These are phyloP conservation scores for Lamellibrachia satsuma DNA, from an alignment of 2,888 invertebrate genomes.

Conservation along the genomic window DNA sequence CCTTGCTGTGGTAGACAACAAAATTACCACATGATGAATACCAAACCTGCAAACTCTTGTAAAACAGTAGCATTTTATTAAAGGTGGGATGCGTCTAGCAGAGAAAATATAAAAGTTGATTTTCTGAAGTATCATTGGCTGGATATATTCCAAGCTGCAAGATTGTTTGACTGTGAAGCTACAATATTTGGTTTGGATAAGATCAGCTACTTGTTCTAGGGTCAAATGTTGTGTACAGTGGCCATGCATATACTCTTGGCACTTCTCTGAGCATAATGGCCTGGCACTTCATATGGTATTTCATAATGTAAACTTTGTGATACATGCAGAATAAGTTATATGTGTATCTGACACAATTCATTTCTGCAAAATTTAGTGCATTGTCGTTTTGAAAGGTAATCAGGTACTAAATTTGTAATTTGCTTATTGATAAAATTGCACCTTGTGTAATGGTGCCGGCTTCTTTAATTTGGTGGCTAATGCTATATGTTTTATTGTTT, in stretches of 20 bases:
- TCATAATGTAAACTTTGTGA: conserved; percentile 13
- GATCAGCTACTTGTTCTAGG: background rate
- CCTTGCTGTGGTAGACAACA: background rate
- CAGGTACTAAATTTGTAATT: background rate
- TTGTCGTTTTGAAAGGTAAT: background rate
- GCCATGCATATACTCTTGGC: background rate
- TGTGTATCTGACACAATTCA: background rate
- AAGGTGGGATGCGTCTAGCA: background rate
- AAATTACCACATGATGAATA: background rate
- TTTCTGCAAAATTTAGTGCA: background rate
- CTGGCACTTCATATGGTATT: background rate
- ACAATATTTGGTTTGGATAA: background rate
- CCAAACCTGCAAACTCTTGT: background rate
- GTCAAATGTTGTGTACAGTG: background rate
- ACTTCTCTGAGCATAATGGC: background rate
- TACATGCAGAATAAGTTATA: background rate
- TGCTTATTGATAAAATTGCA: background rate
- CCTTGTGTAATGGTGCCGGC: too few species aligned
- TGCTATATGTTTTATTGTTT: background rate
- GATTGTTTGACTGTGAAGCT: background rate
- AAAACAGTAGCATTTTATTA: background rate
- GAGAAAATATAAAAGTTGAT: background rate
- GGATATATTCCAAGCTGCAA: background rate
- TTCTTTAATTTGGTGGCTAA: background rate
- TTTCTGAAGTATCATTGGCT: background rate